Base-by-base conservation (phyloP, 1,140 invertebrate genomes). In the Branchinecta lindahli region DNA sequence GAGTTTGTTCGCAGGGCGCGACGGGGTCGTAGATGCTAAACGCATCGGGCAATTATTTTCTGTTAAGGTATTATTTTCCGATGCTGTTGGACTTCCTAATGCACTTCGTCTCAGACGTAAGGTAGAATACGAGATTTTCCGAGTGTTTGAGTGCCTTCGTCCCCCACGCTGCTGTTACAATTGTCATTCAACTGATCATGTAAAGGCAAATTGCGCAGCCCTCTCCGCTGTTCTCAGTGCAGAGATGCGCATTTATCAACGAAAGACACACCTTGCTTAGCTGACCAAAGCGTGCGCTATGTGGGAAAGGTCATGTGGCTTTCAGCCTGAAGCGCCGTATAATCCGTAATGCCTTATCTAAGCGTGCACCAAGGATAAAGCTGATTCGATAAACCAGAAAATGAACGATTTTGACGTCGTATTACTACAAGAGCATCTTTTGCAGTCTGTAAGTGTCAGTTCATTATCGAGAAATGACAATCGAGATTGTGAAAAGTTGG, bases 51-150 rank as follows among this genome's bases (percentile, higher is more conserved):
- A 61, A 20, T 61, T 6, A 2, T 61, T 61, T 15, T 15, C 52
- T 61, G 52, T 6, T 61, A 61, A 61, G 2, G 52, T 61, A 61
- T 20, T 61, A 2, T 61, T 61, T 20, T 61, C 52, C 52, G 52
- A 61, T 12, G 52, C 52, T 61, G 52, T 20, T 61, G 52, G 52
- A 61, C 52, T 61, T 61, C 6, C 52, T 15, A 61, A 52, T 52
- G 47, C 47, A 52, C 47, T n/a, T 52, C 47, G 47, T 52, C 47
- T 52, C 47, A n/a, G 47, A 52, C 47, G 9, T 52, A 52, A 52
- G 47, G 47, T 52, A 52, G 47, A 52, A 52, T 52, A 52, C n/a
- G 47, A 52, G n/a, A 52, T 52, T 52, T 52, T 52, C 47, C 47
- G n/a, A 52, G 47, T 52, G n/a, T 52, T n/a, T n/a, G 47, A 52